These are phyloP conservation scores for Hippoglossus stenolepis DNA, from an alignment of 2,113 vertebrate species.

Conservation along the genomic window DNA sequence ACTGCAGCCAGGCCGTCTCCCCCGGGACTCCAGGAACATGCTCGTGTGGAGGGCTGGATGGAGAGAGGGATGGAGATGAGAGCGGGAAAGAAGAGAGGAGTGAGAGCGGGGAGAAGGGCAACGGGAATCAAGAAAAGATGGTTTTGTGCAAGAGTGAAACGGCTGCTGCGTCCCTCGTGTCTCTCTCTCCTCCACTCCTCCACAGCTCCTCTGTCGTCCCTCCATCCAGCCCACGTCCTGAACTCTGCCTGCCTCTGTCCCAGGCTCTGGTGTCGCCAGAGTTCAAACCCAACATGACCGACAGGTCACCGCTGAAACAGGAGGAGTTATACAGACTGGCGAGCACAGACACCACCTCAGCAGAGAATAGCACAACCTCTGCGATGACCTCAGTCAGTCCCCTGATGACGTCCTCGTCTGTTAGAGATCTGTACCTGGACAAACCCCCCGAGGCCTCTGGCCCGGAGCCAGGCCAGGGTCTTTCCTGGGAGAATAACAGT, in stretches of 20 bases:
- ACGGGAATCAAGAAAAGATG: constrained; percentile 69
- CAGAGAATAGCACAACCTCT: constrained; percentile 38
- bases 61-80: constrained; percentile 29
- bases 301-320: constrained; percentile 36
- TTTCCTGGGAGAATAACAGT: constrained; percentile 58
- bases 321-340: constrained; percentile 70
- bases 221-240: constrained; percentile 64
- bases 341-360: constrained; percentile 79
- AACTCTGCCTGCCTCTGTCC: constrained; percentile 75
- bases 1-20: constrained; percentile 89
- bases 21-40: constrained; percentile 74
- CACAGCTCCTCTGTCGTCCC: constrained; percentile 39
- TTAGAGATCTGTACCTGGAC: constrained; percentile 65
- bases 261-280: constrained; percentile 52
- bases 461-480: constrained; percentile 53
- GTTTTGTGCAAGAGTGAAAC: constrained; percentile 58
- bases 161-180: constrained; percentile 56
- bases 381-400: constrained; percentile 54
- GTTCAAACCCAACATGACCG: constrained; percentile 45
- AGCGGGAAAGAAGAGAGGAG: constrained; percentile 35
- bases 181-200: constrained; percentile 50
- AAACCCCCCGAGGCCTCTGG: constrained; percentile 31
- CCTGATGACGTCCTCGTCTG: constrained; percentile 59
- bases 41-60: constrained; percentile 70
- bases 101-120: background rate